Conservation (phyloP, 2,797 vertebrate species). For the Labeo calbasu region DNA sequence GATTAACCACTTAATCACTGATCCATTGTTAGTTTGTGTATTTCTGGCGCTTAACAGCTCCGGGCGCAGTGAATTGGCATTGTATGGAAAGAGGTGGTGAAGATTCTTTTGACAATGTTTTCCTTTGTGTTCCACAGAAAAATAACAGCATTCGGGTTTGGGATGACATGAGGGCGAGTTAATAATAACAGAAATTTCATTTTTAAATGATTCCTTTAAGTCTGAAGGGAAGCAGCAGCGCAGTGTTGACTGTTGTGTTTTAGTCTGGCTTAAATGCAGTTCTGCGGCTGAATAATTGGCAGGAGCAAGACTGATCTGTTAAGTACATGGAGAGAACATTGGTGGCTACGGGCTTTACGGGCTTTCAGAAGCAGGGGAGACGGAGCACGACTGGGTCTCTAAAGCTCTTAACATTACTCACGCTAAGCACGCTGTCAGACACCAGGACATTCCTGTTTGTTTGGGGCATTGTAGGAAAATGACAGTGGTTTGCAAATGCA, state of each 20-base stretch:
- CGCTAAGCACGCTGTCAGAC: constrained; percentile 67
- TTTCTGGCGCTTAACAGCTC: background rate
- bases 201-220: background rate
- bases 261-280: constrained; percentile 56
- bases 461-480: constrained; percentile 63
- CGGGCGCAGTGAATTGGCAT: background rate
- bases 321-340: constrained; percentile 58
- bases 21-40: background rate
- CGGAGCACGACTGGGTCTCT: constrained; percentile 61
- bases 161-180: background rate
- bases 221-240: background rate
- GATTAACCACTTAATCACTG: background rate
- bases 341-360: constrained; percentile 60
- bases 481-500: constrained; percentile 40
- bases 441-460: constrained; percentile 73
- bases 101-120: background rate
- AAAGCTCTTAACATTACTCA: constrained; percentile 72
- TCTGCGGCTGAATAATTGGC: constrained; percentile 45
- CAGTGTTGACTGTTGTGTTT: constrained; percentile 54
- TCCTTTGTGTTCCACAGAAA: background rate
- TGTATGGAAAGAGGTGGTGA: background rate
- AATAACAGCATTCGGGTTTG: background rate
- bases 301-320: constrained; percentile 46
- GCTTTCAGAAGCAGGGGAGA: constrained; percentile 59
- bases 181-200: background rate